phyloP scores from a whole-genome alignment of 2,113 vertebrate species.

The Neolamprologus caudopunctatus region DNA sequence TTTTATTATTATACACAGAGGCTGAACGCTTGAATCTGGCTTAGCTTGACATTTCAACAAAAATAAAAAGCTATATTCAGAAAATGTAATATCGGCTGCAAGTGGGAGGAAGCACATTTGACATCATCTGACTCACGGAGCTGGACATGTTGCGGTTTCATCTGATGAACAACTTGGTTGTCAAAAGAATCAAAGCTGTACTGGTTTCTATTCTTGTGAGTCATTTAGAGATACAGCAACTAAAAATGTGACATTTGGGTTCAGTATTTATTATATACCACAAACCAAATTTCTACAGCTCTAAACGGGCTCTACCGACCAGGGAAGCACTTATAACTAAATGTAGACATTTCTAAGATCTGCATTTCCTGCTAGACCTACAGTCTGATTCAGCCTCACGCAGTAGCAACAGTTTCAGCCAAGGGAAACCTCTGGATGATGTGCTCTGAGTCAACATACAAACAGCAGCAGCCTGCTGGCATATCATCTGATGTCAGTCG shows the following conservation, averaged over 20 bases:
- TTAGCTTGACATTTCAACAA: neutral
- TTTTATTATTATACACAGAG: neutral
- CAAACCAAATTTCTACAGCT: neutral
- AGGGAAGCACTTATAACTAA: neutral
- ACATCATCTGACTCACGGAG: neutral
- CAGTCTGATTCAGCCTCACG: neutral
- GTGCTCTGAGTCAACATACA: neutral
- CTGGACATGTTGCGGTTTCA: neutral
- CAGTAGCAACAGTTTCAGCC: neutral
- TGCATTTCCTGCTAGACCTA: neutral
- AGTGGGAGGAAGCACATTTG: conserved; percentile 1
- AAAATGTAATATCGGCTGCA: neutral
- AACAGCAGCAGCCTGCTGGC: neutral
- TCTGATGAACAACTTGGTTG: neutral
- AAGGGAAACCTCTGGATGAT: neutral
- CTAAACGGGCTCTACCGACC: neutral
- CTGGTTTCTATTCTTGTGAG: neutral
- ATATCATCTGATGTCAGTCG: neutral
- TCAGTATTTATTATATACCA: neutral
- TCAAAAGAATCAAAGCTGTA: neutral
- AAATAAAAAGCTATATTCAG: neutral
- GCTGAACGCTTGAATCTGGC: neutral
- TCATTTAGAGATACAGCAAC: neutral
- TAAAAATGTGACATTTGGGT: neutral
- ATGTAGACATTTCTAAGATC: neutral